Evolutionary conservation across 2,797 vertebrate species (phyloP).

Genomic region (Antrozous pallidus): DNA sequence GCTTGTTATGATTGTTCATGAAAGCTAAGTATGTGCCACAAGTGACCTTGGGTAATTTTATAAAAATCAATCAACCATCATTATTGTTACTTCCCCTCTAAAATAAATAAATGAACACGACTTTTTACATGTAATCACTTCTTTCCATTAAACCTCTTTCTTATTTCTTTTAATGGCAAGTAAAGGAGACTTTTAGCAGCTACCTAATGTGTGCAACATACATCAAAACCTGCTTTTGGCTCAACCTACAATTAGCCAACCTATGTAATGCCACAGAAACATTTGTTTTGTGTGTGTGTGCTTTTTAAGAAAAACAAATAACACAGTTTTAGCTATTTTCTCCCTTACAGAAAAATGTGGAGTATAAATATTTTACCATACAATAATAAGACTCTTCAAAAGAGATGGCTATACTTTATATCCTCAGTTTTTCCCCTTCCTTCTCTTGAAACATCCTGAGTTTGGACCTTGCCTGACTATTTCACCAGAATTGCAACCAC

Average conservation of each 20-base stretch:
- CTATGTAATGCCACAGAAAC: slow-evolving; percentile 71
- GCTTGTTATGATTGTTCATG: slow-evolving; percentile 83
- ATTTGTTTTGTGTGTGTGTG: slow-evolving; percentile 39
- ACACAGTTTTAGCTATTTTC: slow-evolving; percentile 17
- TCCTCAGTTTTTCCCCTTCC: neutral
- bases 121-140: slow-evolving; percentile 81
- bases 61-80: slow-evolving; percentile 85
- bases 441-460: neutral
- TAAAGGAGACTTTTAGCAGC: slow-evolving; percentile 77
- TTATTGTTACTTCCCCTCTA: slow-evolving; percentile 82
- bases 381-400: neutral
- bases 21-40: slow-evolving; percentile 80
- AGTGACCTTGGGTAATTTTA: slow-evolving; percentile 83
- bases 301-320: slow-evolving; percentile 29
- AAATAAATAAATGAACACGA: slow-evolving; percentile 82
- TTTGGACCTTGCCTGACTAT: neutral
- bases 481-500: neutral
- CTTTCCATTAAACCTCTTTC: slow-evolving; percentile 73
- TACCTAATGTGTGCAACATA: slow-evolving; percentile 79
- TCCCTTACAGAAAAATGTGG: slow-evolving; percentile 26
- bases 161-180: slow-evolving; percentile 74
- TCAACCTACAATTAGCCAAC: slow-evolving; percentile 81
- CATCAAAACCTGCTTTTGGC: slow-evolving; percentile 81
- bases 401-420: neutral
- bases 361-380: neutral